A percentile compares a stretch with the other conserved stretches of the same genome.
Conservation (phyloP, 2,113 vertebrate species). For the Tricholaema leucomelas region DNA sequence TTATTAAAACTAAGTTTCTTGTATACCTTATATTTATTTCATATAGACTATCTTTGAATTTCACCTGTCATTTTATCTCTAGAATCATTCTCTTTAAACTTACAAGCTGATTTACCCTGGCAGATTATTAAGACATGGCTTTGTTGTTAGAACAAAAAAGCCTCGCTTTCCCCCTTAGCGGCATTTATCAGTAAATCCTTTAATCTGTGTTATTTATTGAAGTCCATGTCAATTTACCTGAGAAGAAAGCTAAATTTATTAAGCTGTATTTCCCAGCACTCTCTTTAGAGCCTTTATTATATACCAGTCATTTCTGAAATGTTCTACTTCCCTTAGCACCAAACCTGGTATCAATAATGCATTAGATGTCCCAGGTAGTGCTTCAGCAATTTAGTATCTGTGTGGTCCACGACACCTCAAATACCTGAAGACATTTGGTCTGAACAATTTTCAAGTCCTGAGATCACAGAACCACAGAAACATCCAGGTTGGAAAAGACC, state of each 20-base stretch:
- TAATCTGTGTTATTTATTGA: neutral
- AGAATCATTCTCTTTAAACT: neutral
- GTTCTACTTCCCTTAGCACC: neutral
- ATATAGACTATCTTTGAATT: neutral
- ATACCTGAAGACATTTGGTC: neutral
- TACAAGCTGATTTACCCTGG: neutral
- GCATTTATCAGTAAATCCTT: neutral
- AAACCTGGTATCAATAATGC: neutral
- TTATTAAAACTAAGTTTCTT: neutral
- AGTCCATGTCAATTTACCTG: neutral
- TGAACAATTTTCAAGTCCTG: neutral
- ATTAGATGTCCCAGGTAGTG: neutral
- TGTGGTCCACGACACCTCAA: neutral
- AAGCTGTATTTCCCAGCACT: neutral
- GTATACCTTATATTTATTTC: neutral
- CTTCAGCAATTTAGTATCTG: neutral
- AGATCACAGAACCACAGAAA: too few relatives aligned
- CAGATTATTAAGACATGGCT: neutral
- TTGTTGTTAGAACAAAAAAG: neutral
- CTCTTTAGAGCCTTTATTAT: neutral
- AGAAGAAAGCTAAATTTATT: neutral
- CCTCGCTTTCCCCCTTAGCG: neutral
- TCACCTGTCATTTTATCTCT: neutral
- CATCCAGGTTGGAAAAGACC: too few relatives aligned
- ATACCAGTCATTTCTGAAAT: neutral